Base-by-base conservation (phyloP, 1,140 invertebrate species). In the Ceratina calcarata region DNA sequence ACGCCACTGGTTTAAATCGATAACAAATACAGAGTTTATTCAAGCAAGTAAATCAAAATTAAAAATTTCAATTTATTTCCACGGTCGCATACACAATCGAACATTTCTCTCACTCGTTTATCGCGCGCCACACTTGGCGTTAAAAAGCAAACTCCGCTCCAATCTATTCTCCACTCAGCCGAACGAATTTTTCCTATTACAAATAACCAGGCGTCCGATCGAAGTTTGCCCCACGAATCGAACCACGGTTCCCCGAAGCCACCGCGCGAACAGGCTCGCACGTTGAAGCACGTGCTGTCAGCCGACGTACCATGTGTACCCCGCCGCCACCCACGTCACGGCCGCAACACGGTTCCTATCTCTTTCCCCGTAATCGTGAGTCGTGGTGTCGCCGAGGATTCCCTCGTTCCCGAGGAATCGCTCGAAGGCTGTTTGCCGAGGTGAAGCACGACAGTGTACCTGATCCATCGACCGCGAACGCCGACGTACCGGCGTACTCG, bases 381-480 rank as follows among this genome's bases (percentile, higher is more conserved):
- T 60, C 27, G 66, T 55, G 73, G 67, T 62, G 74, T 49, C 71
- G 65, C 37, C 45, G 37, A 67, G 60, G 73, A 81, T 78, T 70
- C 70, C 73, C 70, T 69, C 83, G 60, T 58, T 55, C 70, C 68
- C 49, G 78, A 88, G 75, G 49, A 53, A 67, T 6, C 6, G 75
- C 70, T 64, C 67, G 57, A 62, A 85, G 81, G 77, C 87, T 88
- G 83, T 89, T 87, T 88, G 85, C 71, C 67, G 79, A 83, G 76
- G 61, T 79, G 83, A 82, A 65, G 80, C 79, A 80, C 37, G 81
- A 83, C 83, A 72, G 70, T 86, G 81, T 81, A 88, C 74, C 83
- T 87, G 87, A 88, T 89, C 81, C 88, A 76, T 79, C 76, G 75
- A 72, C 77, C 64, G 72, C 81, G 74, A 75, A 66, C 37, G 67